Base-by-base conservation (phyloP, 2,113 vertebrate genomes). In the Riparia riparia region DNA sequence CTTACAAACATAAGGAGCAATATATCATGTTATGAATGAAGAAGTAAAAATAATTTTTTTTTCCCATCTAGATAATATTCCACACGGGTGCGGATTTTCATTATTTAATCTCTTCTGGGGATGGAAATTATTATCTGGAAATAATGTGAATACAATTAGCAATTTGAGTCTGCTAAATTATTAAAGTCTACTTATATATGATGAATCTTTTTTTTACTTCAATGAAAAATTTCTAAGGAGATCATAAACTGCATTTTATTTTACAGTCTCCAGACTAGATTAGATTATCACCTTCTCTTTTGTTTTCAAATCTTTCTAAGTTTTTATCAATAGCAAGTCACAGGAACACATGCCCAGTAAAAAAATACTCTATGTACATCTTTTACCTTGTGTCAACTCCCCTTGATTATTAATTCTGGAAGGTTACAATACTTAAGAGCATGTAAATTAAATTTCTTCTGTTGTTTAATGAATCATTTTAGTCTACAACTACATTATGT, bases 281-380 rank as follows among this genome's bases (percentile, higher is more conserved):
- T 80, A 79, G 53, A 69, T 87, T 83, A 45, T 91, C 83, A 91
- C 34, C 57, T 86, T 86, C 45, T 81, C 91, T 93, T 83, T 39
- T 91, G 61, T 82, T 78, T 42, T 77, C 56, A 95, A 95, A 88
- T 58, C 50, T 64, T 66, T 65, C 37, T 34, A 49, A 86, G 64
- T 81, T 94, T 96, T 91, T 72, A 70, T 53, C 44, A 58, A 66
- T 44, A 96, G 94, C 69, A 95, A 97, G 80, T 97, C 93, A 98
- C 95, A 95, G 90, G 73, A 86, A 87, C 74, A 96, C 89, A 96
- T 86, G 58, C 68, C 58, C 73, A 71, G 60, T 93, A 88, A 42
- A 92, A 94, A 94, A 92, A 76, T 87, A 89, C 16, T 90, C 45
- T 95, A 92, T 71, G 87, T 95, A 95, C 85, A 92, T 86, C 28